A percentile compares a stretch with the other conserved stretches of the same genome.
Evolutionary conservation across 2,888 invertebrate genomes (phyloP).

Genomic region (Dryocosmus kuriphilus): DNA sequence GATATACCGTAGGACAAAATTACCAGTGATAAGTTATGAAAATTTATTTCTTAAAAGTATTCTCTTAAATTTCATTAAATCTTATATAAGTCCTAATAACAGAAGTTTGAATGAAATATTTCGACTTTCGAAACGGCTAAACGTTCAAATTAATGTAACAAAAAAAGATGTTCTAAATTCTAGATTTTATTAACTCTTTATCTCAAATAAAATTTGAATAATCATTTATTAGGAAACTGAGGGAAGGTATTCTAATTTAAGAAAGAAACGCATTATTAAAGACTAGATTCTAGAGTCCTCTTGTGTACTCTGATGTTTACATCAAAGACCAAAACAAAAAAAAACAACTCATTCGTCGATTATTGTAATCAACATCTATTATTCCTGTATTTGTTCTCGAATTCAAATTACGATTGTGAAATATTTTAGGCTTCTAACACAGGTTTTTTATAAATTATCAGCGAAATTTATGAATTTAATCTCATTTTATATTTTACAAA

Average conservation of each 20-base stretch:
- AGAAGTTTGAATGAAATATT: neutral
- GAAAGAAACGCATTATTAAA: neutral
- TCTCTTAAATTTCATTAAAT: neutral
- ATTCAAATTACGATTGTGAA: constrained; percentile 34
- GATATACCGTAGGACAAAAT: neutral
- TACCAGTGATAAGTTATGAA: neutral
- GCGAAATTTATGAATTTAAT: constrained; percentile 8
- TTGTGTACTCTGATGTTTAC: constrained; percentile 49
- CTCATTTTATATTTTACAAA: constrained; percentile 17
- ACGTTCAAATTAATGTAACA: neutral
- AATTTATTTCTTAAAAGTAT: neutral
- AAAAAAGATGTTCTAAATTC: neutral
- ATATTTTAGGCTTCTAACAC: constrained; percentile 39
- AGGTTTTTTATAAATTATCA: constrained; percentile 1
- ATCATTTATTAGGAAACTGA: neutral
- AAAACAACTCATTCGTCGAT: constrained; percentile 35
- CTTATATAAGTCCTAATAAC: neutral
- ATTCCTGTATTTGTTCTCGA: constrained; percentile 45
- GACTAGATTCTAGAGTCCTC: neutral
- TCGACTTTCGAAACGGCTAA: neutral
- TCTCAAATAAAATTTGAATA: neutral
- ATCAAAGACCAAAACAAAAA: constrained; percentile 46
- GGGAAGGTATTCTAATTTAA: neutral
- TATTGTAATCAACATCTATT: constrained; percentile 10
- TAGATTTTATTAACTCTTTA: neutral